These are phyloP conservation scores for Balaenoptera acutorostrata DNA, from an alignment of 2,113 vertebrate species.

Conservation along the genomic window DNA sequence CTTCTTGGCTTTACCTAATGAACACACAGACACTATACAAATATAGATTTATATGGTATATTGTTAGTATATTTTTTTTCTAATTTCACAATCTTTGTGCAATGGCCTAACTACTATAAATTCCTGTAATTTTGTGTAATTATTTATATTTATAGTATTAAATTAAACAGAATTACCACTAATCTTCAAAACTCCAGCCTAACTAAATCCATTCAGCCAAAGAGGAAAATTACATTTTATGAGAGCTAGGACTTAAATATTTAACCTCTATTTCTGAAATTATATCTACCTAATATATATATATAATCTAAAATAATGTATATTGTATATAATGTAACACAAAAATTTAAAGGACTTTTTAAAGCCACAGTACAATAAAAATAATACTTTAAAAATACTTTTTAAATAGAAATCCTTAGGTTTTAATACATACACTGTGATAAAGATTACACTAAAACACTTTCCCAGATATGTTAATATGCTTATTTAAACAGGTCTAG, in stretches of 20 bases:
- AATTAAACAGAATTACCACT: background rate
- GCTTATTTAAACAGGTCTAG: background rate
- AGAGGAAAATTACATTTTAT: background rate
- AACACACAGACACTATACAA: background rate
- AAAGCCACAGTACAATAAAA: background rate
- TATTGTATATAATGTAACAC: background rate
- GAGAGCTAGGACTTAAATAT: background rate
- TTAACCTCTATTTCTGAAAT: background rate
- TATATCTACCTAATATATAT: background rate
- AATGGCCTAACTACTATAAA: background rate
- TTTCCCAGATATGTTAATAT: background rate
- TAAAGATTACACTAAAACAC: background rate
- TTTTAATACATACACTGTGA: background rate
- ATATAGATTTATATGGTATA: background rate
- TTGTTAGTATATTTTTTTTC: background rate
- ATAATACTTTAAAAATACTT: background rate
- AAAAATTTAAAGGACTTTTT: background rate
- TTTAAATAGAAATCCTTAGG: background rate
- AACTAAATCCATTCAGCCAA: background rate
- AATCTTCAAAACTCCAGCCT: background rate
- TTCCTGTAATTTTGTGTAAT: background rate
- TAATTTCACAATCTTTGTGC: background rate
- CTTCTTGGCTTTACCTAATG: background rate
- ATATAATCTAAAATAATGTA: background rate
- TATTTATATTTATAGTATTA: background rate